These are phyloP conservation scores for Oreochromis tanganicae DNA, from an alignment of 2,113 vertebrate genomes.

Conservation along the genomic window DNA sequence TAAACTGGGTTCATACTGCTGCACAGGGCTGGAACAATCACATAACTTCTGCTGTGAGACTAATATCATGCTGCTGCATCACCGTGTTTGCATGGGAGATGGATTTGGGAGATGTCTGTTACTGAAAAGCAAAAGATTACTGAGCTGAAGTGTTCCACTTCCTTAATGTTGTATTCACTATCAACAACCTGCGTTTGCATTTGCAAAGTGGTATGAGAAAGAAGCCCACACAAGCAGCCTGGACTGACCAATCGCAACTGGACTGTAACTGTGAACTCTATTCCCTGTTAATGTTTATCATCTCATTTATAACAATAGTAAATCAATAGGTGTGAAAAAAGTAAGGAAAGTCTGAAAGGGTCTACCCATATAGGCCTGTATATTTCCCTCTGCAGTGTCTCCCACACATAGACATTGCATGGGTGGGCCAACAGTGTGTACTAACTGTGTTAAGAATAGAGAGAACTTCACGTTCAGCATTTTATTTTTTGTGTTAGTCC, in stretches of 20 bases:
- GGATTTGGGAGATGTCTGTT: background rate
- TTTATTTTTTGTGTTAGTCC: background rate
- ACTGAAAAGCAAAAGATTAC: constrained; percentile 12
- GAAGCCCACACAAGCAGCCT: constrained; percentile 15
- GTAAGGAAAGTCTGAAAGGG: background rate
- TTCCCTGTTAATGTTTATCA: background rate
- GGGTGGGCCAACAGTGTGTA: accelerated
- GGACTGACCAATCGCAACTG: background rate
- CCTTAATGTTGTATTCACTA: background rate
- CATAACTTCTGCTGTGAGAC: background rate
- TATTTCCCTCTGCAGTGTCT: background rate
- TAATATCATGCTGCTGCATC: background rate
- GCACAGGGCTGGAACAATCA: background rate
- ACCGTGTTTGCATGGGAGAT: background rate
- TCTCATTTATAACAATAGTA: background rate
- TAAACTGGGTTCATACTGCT: background rate
- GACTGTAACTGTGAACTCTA: background rate
- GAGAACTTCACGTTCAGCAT: background rate
- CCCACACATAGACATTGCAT: background rate
- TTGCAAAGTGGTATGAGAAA: background rate
- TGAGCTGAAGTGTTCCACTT: background rate
- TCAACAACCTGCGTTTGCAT: background rate
- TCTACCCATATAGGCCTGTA: background rate
- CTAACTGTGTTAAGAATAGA: background rate
- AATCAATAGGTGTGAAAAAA: background rate